These are phyloP conservation scores for Lagria hirta DNA, from an alignment of 2,888 invertebrate genomes.

Conservation along the genomic window DNA sequence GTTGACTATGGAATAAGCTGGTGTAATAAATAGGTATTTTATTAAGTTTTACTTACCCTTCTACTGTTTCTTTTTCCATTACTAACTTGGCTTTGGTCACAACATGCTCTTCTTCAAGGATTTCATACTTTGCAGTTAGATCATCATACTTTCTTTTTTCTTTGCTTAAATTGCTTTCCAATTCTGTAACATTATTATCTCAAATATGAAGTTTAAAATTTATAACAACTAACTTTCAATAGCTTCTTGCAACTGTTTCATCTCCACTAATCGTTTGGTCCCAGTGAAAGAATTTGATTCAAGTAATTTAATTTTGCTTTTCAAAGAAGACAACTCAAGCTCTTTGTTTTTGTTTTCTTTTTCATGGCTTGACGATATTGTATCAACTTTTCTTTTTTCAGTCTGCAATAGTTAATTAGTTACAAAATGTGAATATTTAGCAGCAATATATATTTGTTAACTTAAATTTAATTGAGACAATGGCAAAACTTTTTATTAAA, in stretches of 20 bases:
- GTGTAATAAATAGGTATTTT: too few species aligned
- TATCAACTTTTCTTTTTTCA: conserved; percentile 67
- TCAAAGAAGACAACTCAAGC: conserved; percentile 73
- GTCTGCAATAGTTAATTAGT: conserved; percentile 52
- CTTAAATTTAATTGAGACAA: too few species aligned
- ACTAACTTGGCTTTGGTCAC: conserved; percentile 79
- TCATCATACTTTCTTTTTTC: conserved; percentile 77
- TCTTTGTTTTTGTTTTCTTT: conserved; percentile 78
- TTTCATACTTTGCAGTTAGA: conserved; percentile 78
- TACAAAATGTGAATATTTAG: conserved; percentile 1
- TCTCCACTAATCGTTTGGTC: conserved; percentile 65
- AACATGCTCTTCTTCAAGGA: conserved; percentile 81
- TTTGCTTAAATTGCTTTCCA: conserved; percentile 67
- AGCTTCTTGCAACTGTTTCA: conserved; percentile 67
- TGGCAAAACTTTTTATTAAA: too few species aligned
- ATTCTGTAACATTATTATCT: conserved; percentile 53
- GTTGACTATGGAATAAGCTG: conserved; percentile 58
- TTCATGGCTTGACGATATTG: conserved; percentile 67
- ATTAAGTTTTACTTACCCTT: conserved; percentile 58
- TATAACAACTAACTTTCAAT: conserved; percentile 67
- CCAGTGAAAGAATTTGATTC: conserved; percentile 65
- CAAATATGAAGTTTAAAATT: conserved; percentile 24
- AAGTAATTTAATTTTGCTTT: conserved; percentile 69
- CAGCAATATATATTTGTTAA: too few species aligned
- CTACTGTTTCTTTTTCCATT: conserved; percentile 78